Percentiles rank a stretch among this genome's conserved stretches.
These are phyloP conservation scores for Oscheius sp. DNA, from an alignment of 2,888 invertebrate species.

Conservation along the genomic window DNA sequence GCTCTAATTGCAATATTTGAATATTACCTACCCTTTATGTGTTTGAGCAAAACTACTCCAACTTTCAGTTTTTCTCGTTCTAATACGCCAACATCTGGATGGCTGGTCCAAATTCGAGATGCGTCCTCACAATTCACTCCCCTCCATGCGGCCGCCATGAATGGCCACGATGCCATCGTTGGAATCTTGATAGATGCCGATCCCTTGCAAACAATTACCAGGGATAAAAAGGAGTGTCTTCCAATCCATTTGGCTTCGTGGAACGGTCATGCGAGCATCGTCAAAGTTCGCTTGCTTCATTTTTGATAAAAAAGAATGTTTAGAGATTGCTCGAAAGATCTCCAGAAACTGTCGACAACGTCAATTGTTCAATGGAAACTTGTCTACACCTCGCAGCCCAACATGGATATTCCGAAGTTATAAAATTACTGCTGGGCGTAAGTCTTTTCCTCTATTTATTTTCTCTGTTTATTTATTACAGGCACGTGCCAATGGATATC, in stretches of 20 bases:
- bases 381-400: conserved; percentile 84
- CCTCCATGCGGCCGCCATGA: conserved; percentile 82
- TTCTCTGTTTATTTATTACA: conserved; percentile 40
- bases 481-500: conserved; percentile 62
- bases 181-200: conserved; percentile 61
- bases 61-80: conserved; percentile 55
- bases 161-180: conserved; percentile 78
- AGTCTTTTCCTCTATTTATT: conserved; percentile 72
- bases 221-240: conserved; percentile 39
- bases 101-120: conserved; percentile 58
- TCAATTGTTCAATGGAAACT: conserved; percentile 74
- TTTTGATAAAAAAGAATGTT: conserved; percentile 8
- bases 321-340: conserved; percentile 50
- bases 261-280: conserved; percentile 63
- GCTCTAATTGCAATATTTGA: background rate
- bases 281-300: conserved; percentile 45
- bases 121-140: conserved; percentile 76
- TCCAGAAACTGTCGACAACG: conserved; percentile 42
- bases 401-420: conserved; percentile 81
- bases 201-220: conserved; percentile 41
- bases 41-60: background rate
- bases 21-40: background rate
- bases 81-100: conserved; percentile 48
- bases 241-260: conserved; percentile 71
- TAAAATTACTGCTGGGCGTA: conserved; percentile 80